Evolutionary conservation across 2,113 vertebrate species (phyloP).

Genomic region (Psophia crepitans): DNA sequence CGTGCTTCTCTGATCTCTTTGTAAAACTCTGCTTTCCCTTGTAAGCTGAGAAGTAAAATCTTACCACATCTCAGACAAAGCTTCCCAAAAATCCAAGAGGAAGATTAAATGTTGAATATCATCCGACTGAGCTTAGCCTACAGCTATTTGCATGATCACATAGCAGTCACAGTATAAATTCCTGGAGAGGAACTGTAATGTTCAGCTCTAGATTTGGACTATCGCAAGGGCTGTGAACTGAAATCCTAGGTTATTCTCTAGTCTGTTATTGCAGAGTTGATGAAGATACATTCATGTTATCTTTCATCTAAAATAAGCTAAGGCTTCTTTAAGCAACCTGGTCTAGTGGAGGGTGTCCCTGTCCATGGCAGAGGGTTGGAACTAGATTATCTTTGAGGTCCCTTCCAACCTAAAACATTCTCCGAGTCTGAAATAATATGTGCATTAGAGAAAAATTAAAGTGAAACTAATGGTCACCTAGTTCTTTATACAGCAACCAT

Average conservation of each 20-base stretch:
- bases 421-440: background rate
- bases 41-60: background rate
- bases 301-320: background rate
- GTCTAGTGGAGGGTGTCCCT: too few relatives aligned
- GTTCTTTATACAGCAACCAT: background rate
- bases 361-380: too few relatives aligned
- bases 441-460: background rate
- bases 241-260: background rate
- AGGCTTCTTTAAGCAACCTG: background rate
- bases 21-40: background rate
- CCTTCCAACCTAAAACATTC: too few relatives aligned
- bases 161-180: background rate
- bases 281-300: background rate
- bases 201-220: background rate
- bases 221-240: background rate
- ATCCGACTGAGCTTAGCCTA: background rate
- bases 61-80: background rate
- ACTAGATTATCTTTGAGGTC: too few relatives aligned
- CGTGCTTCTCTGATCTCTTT: background rate
- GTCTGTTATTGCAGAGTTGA: background rate
- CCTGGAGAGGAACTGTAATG: background rate
- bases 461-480: background rate
- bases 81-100: background rate
- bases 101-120: slow-evolving; percentile 14
- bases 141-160: slow-evolving; percentile 16